phyloP scores from a whole-genome alignment of 2,113 vertebrate species.

The Mionectes macconnelli region DNA sequence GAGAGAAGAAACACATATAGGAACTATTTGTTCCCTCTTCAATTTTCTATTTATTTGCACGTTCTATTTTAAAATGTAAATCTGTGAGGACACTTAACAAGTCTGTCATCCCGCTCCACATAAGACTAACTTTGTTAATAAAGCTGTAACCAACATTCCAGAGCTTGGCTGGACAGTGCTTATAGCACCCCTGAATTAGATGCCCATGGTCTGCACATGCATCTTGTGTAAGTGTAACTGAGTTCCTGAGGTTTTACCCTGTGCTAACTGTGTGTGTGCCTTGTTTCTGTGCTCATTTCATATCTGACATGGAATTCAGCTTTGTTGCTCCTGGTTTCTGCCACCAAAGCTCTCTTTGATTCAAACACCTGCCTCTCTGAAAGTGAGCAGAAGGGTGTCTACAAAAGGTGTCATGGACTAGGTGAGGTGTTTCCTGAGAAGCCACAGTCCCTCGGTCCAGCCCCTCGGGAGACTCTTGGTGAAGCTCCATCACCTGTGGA shows the following conservation, averaged over 20 bases:
- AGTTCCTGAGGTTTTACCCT: neutral
- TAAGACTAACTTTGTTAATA: neutral
- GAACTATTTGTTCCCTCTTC: neutral
- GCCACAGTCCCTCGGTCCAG: neutral
- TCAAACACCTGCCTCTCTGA: too few relatives aligned
- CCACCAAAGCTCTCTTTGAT: neutral
- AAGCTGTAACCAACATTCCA: neutral
- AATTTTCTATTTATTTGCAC: neutral
- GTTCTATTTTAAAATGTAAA: neutral
- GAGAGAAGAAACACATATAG: neutral
- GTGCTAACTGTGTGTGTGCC: neutral
- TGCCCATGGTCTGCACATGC: neutral
- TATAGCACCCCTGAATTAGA: neutral
- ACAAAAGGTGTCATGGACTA: neutral
- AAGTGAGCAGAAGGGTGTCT: neutral
- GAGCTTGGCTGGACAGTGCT: neutral
- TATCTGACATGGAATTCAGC: neutral
- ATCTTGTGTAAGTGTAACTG: neutral
- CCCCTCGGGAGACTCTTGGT: too few relatives aligned
- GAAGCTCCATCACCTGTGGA: neutral
- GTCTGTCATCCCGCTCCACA: neutral
- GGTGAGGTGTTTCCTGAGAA: neutral
- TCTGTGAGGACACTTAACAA: neutral
- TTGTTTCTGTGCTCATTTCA: neutral
- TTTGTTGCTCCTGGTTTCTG: neutral